Evolutionary conservation across 1,140 invertebrate species (phyloP).

Genomic region (Pogonognathellus flavescens): DNA sequence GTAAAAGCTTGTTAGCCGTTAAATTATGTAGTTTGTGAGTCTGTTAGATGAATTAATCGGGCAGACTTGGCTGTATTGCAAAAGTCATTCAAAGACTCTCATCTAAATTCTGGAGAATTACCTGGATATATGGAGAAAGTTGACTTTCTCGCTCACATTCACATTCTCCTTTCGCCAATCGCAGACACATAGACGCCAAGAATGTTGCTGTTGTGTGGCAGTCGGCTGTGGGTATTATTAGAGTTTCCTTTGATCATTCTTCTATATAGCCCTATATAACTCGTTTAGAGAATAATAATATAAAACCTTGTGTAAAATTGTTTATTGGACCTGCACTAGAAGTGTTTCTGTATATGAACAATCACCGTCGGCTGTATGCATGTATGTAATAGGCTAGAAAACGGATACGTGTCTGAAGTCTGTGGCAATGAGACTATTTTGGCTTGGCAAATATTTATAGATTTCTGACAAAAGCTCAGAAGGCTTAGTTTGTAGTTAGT

Average conservation of each 20-base stretch:
- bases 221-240: neutral
- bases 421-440: neutral
- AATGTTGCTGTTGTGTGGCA: neutral
- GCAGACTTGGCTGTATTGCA: neutral
- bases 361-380: neutral
- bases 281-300: too few species aligned
- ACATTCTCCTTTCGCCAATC: neutral
- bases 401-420: neutral
- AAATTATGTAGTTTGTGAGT: neutral
- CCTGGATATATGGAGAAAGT: neutral
- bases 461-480: too few species aligned
- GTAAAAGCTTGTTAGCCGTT: conserved; percentile 11
- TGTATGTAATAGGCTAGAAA: neutral
- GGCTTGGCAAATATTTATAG: too few species aligned
- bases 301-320: too few species aligned
- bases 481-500: neutral
- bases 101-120: conserved; percentile 24
- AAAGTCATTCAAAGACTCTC: neutral
- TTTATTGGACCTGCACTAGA: too few species aligned
- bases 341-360: neutral
- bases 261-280: too few species aligned
- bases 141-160: neutral
- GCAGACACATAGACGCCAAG: neutral
- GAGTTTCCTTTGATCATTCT: neutral
- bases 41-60: neutral